These are phyloP conservation scores for Poecilia latipinna DNA, from an alignment of 2,113 vertebrate genomes.

Conservation along the genomic window DNA sequence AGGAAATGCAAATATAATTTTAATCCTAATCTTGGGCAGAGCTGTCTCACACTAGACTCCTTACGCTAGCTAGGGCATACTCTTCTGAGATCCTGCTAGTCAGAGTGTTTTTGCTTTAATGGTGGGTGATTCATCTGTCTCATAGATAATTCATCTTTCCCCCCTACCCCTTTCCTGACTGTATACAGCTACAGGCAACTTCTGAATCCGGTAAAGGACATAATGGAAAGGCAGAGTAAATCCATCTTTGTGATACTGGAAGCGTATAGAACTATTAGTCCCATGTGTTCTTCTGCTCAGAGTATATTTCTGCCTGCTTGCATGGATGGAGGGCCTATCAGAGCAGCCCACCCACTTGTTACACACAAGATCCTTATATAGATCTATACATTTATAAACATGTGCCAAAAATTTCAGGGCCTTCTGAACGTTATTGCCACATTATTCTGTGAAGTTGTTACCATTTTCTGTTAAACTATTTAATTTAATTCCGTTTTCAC, in stretches of 20 bases:
- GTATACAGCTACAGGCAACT: slow-evolving; percentile 40
- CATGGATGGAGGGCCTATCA: not conserved
- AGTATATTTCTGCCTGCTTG: not conserved
- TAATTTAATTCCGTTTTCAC: not conserved
- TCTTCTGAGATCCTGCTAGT: not conserved
- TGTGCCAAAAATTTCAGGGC: not conserved
- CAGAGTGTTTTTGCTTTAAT: slow-evolving; percentile 21
- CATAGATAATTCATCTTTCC: slow-evolving; percentile 40
- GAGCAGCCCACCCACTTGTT: slow-evolving; percentile 1
- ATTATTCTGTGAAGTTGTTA: not conserved
- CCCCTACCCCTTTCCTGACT: slow-evolving; percentile 30
- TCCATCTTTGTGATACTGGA: slow-evolving; percentile 30
- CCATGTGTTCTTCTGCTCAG: slow-evolving; percentile 9
- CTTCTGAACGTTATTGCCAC: too few relatives aligned
- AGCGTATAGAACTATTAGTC: not conserved
- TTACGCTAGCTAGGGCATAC: not conserved
- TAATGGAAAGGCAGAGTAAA: slow-evolving; percentile 43
- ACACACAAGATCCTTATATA: not conserved
- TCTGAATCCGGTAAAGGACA: slow-evolving; percentile 56
- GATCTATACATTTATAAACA: not conserved
- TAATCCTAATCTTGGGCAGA: not conserved
- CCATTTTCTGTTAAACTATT: not conserved
- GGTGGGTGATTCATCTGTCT: slow-evolving; percentile 47
- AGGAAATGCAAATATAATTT: not conserved
- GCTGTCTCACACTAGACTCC: not conserved